These are phyloP conservation scores for Caiman crocodilus DNA, from an alignment of 2,797 vertebrate species.

Conservation along the genomic window DNA sequence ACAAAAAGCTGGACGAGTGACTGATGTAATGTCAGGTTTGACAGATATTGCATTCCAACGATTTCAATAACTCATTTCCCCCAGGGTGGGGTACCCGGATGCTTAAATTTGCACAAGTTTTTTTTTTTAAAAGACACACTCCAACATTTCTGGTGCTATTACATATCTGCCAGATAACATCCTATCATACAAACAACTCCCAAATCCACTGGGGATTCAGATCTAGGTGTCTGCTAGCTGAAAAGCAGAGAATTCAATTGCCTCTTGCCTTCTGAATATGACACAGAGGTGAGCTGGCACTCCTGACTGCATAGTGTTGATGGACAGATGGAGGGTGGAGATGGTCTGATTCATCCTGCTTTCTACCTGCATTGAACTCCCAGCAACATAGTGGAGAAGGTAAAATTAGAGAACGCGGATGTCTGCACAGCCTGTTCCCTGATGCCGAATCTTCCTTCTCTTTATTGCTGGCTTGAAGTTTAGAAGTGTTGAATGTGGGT, in stretches of 20 bases:
- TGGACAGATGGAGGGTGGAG: background rate
- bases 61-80: constrained; percentile 38
- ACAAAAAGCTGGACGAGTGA: background rate
- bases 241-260: accelerated
- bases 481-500: background rate
- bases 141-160: background rate
- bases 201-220: background rate
- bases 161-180: background rate
- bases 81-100: background rate
- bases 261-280: accelerated
- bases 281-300: background rate
- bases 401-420: background rate
- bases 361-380: background rate
- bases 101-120: background rate
- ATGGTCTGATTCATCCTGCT: background rate
- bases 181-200: background rate
- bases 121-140: background rate
- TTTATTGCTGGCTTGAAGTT: background rate
- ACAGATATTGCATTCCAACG: background rate
- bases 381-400: background rate
- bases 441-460: background rate
- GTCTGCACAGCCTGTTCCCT: background rate
- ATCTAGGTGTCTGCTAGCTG: background rate
- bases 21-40: constrained; percentile 7
- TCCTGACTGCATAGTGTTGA: background rate